phyloP scores from a whole-genome alignment of 2,888 invertebrate genomes.

The Tanytarsus gracilentus region DNA sequence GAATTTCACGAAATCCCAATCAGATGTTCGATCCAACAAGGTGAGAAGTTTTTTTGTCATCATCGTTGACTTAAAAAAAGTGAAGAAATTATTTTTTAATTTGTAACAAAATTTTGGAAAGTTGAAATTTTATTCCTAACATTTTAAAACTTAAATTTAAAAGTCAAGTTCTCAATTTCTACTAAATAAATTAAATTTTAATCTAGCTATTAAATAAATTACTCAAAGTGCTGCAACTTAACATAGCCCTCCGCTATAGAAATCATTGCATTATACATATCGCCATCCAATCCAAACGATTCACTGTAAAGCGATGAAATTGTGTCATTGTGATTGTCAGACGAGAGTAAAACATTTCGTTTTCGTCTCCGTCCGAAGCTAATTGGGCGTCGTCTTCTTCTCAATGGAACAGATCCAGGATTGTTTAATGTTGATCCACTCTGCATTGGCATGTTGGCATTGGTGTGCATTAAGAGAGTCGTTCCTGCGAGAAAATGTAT shows the following conservation, averaged over 20 bases:
- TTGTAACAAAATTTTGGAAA: too few relatives aligned
- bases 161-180: too few relatives aligned
- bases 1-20: conserved; percentile 45
- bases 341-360: conserved; percentile 42
- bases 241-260: conserved; percentile 44
- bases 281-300: conserved; percentile 34
- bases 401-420: conserved; percentile 35
- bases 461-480: conserved; percentile 5
- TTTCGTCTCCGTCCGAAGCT: conserved; percentile 32
- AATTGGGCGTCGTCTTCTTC: conserved; percentile 34
- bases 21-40: conserved; percentile 44
- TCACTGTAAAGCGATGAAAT: conserved; percentile 18
- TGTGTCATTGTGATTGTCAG: conserved; percentile 30
- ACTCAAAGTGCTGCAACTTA: conserved; percentile 28
- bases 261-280: conserved; percentile 42
- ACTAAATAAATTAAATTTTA: too few relatives aligned
- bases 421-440: conserved; percentile 32
- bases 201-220: too few relatives aligned
- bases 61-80: too few relatives aligned
- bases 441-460: not conserved
- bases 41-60: too few relatives aligned
- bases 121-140: too few relatives aligned
- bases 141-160: too few relatives aligned
- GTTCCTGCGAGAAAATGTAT: conserved; percentile 9
- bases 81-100: too few relatives aligned